Conservation (phyloP, 2,888 invertebrate species). For the Caenorhabditis becei region DNA sequence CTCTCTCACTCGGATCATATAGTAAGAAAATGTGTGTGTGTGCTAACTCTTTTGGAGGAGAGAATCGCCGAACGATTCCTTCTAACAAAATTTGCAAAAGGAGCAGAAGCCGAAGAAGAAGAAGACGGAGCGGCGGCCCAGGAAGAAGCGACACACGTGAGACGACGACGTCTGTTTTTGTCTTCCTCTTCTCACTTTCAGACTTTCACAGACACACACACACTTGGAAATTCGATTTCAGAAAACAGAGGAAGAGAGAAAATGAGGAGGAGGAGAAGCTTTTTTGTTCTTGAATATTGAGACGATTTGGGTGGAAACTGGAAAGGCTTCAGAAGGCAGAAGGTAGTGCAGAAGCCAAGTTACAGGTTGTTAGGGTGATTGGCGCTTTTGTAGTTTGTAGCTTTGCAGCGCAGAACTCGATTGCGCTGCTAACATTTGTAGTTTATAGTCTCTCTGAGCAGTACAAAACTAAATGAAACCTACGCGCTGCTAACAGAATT, state of each 20-base stretch:
- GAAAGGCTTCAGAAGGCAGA: too few relatives aligned
- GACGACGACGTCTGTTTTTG: slow-evolving; percentile 45
- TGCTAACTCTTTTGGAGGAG: not conserved
- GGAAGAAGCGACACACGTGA: slow-evolving; percentile 2
- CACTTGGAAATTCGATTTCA: slow-evolving; percentile 44
- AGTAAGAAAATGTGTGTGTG: not conserved
- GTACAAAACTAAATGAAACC: too few relatives aligned
- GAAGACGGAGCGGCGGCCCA: not conserved
- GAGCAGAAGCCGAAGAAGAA: slow-evolving; percentile 5
- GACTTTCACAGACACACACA: slow-evolving; percentile 34
- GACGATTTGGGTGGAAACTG: too few relatives aligned
- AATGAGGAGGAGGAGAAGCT: slow-evolving; percentile 1
- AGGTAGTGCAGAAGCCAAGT: too few relatives aligned
- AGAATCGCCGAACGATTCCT: too few relatives aligned
- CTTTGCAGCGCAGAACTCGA: too few relatives aligned
- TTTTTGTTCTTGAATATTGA: slow-evolving; percentile 5
- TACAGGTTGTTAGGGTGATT: too few relatives aligned
- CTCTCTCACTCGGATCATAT: not conserved
- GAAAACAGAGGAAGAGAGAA: slow-evolving; percentile 2
- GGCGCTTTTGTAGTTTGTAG: too few relatives aligned
- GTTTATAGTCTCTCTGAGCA: too few relatives aligned
- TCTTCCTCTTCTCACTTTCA: slow-evolving; percentile 54
- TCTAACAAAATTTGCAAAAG: slow-evolving; percentile 34
- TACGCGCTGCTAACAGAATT: not conserved
- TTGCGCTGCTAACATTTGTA: too few relatives aligned